Conservation (phyloP, 2,888 invertebrate species). For the Mimumesa dahlbomi region DNA sequence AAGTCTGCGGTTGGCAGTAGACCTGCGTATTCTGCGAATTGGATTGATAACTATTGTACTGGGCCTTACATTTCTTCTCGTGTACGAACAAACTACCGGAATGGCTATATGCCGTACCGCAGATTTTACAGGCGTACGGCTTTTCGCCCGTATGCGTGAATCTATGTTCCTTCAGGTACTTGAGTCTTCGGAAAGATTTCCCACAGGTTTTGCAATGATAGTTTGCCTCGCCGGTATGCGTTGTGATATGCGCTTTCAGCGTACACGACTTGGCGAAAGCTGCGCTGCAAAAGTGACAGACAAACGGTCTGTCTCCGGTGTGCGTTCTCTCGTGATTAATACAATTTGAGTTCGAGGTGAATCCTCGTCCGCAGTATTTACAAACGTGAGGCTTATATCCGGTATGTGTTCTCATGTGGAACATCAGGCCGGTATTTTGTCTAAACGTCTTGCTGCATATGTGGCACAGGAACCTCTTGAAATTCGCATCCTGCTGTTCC, state of each 20-base stretch:
- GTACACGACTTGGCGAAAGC: slow-evolving; percentile 77
- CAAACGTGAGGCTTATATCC: slow-evolving; percentile 76
- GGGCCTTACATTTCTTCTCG: slow-evolving; percentile 73
- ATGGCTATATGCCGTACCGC: slow-evolving; percentile 76
- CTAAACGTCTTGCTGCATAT: slow-evolving; percentile 76
- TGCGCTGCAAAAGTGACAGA: slow-evolving; percentile 76
- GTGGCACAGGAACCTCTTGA: slow-evolving; percentile 75
- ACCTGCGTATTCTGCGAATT: slow-evolving; percentile 42
- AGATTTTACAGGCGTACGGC: slow-evolving; percentile 75
- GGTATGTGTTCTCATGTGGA: slow-evolving; percentile 76
- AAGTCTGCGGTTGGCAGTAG: slow-evolving; percentile 36
- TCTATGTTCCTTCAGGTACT: slow-evolving; percentile 75
- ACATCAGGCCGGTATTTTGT: slow-evolving; percentile 75
- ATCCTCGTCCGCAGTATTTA: slow-evolving; percentile 75
- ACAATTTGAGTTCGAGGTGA: slow-evolving; percentile 76
- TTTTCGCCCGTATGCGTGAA: slow-evolving; percentile 77
- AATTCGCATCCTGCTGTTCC: slow-evolving; percentile 71
- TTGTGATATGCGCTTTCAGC: slow-evolving; percentile 75
- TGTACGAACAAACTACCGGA: slow-evolving; percentile 76
- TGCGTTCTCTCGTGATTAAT: slow-evolving; percentile 76
- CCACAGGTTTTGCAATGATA: slow-evolving; percentile 77
- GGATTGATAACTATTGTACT: slow-evolving; percentile 62
- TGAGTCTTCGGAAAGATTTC: slow-evolving; percentile 73
- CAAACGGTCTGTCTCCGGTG: slow-evolving; percentile 75
- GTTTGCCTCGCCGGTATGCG: slow-evolving; percentile 76